Conservation (phyloP, 2,113 vertebrate species). For the Kryptolebias marmoratus region DNA sequence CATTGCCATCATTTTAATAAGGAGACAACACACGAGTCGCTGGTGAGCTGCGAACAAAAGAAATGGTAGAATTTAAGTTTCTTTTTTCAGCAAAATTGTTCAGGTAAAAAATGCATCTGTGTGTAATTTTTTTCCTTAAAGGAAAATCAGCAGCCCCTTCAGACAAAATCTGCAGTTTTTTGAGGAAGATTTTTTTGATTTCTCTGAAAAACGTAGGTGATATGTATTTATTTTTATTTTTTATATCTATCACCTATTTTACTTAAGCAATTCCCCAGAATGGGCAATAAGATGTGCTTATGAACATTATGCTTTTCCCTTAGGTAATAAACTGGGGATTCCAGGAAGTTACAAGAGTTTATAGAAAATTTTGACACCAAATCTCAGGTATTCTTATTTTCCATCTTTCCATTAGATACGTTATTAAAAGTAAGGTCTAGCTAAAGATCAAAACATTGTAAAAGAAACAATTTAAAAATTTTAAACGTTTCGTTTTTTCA, state of each 20-base stretch:
- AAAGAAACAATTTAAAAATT: no score
- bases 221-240: background rate
- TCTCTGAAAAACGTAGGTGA: conserved; percentile 49
- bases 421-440: no score
- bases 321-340: conserved; percentile 13
- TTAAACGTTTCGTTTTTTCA: no score
- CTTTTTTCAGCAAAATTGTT: background rate
- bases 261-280: background rate
- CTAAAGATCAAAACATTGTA: no score
- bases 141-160: conserved; percentile 18
- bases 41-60: conserved; percentile 49
- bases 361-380: conserved; percentile 18
- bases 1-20: conserved; percentile 44
- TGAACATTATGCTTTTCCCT: conserved; percentile 3
- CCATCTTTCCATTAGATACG: background rate
- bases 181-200: conserved; percentile 71
- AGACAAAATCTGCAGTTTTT: conserved; percentile 41
- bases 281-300: background rate
- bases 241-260: background rate
- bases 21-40: background rate
- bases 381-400: conserved; percentile 36
- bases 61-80: background rate
- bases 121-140: conserved; percentile 9
- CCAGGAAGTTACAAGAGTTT: background rate
- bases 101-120: background rate